Percentiles rank a stretch among this genome's conserved stretches.
These are phyloP conservation scores for Cervus canadensis DNA, from an alignment of 2,113 vertebrate genomes.

Conservation along the genomic window DNA sequence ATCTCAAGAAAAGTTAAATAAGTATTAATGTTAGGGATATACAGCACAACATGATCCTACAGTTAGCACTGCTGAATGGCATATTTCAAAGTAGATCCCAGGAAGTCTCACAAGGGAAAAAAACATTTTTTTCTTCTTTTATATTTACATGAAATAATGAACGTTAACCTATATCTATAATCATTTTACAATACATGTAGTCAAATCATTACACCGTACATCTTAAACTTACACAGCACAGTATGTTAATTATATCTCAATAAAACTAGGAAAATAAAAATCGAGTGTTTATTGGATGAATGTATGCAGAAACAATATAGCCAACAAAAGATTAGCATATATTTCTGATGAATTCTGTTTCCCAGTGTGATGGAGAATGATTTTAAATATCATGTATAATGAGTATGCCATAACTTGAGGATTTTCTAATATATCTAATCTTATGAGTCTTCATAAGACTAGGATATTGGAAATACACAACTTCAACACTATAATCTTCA, in stretches of 20 bases:
- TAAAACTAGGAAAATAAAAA: not conserved
- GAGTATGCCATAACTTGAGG: not conserved
- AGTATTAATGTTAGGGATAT: not conserved
- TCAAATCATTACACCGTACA: not conserved
- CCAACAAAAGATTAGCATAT: not conserved
- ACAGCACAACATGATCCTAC: not conserved
- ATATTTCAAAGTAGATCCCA: not conserved
- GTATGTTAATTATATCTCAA: not conserved
- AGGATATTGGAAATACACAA: not conserved
- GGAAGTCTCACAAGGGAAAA: not conserved
- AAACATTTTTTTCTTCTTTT: not conserved
- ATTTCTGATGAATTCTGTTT: not conserved
- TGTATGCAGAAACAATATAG: not conserved
- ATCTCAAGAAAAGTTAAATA: not conserved
- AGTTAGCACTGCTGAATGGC: not conserved
- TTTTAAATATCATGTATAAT: not conserved
- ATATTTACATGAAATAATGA: not conserved
- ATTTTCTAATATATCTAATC: not conserved
- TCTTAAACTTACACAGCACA: not conserved
- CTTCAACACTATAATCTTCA: not conserved
- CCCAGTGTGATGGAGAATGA: not conserved
- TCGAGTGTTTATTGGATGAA: not conserved
- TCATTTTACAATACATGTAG: not conserved
- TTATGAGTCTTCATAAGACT: not conserved
- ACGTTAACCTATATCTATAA: not conserved